Conservation (phyloP, 1,140 invertebrate genomes). For the Aricia agestis region DNA sequence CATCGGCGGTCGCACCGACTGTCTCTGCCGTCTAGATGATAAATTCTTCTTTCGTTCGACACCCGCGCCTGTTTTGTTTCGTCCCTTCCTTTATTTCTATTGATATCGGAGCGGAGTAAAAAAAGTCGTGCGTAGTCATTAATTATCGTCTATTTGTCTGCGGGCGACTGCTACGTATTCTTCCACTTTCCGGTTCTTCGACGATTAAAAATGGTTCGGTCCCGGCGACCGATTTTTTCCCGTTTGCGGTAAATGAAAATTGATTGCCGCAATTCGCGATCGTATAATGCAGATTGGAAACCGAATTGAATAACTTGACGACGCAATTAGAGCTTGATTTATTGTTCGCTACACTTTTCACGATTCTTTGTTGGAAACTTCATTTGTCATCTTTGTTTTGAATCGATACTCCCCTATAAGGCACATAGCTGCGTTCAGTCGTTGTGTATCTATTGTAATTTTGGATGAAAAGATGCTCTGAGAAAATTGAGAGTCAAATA, state of each 20-base stretch:
- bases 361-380: constrained; percentile 23
- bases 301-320: constrained; percentile 51
- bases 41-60: constrained; percentile 74
- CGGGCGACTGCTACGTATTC: constrained; percentile 58
- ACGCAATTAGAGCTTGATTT: constrained; percentile 50
- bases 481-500: neutral
- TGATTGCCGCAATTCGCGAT: constrained; percentile 61
- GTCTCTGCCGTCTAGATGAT: constrained; percentile 70
- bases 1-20: constrained; percentile 64
- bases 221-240: constrained; percentile 42
- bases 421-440: neutral
- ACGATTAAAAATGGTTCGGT: constrained; percentile 63
- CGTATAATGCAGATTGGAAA: constrained; percentile 60
- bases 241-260: constrained; percentile 58
- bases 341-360: constrained; percentile 27
- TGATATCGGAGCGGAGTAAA: constrained; percentile 45
- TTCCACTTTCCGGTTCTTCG: constrained; percentile 47
- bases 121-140: constrained; percentile 54
- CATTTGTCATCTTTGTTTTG: constrained; percentile 21
- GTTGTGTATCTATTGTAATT: neutral
- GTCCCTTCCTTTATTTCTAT: constrained; percentile 67
- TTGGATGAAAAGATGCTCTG: neutral
- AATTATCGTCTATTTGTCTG: constrained; percentile 70
- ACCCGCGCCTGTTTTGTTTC: constrained; percentile 66
- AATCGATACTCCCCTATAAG: constrained; percentile 1